Base-by-base conservation (phyloP, 2,888 invertebrate genomes). In the Drosophila greeni region DNA sequence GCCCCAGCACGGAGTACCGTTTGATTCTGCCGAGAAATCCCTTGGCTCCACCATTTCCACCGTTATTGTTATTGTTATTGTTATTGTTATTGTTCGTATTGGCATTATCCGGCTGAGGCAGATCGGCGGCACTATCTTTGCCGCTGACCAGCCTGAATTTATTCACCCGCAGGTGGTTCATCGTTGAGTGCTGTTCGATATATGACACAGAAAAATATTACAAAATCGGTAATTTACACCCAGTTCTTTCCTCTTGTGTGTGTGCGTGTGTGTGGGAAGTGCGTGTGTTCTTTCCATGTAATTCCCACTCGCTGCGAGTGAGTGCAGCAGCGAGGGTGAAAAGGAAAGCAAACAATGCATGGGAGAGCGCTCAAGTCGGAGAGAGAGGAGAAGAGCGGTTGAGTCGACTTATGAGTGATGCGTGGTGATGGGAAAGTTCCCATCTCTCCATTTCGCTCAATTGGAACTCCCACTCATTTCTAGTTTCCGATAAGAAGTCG, bases 1-100 rank as follows among this genome's bases (percentile, higher is more conserved):
- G 83, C 33, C 86, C 84, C n/a, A 88, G 85, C 51, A 86, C 86
- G 11, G 88, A 88, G 62, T 88, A 89, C 7, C 89, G 87, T 74
- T 89, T 88, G 60, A 89, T 82, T 57, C 87, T 87, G 9, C 80
- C 86, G 0, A 89, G 75, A 16, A 89, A 72, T 33, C 88, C 83
- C 53, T 81, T 82, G 33, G 59, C 53, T 29, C 58, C 72, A 40
- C 51, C 61, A n/a, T 65, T 66, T 16, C 58, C 68, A 42, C 70
- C 77, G 37, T 78, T 79, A 66, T 81, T 81, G 40, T 73, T 74
- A 43, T 60, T 82, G 42, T 72, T 75, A 61, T 65, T 74, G 37
- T 61, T 64, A 33, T 54, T 73, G 11, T 43, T 43, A 2, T 45
- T 45, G 26, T 45, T 45, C 11, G 18, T 14, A 8, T 49, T 66